These are phyloP conservation scores for Entosphenus tridentatus DNA, from an alignment of 2,113 vertebrate genomes.

Conservation along the genomic window DNA sequence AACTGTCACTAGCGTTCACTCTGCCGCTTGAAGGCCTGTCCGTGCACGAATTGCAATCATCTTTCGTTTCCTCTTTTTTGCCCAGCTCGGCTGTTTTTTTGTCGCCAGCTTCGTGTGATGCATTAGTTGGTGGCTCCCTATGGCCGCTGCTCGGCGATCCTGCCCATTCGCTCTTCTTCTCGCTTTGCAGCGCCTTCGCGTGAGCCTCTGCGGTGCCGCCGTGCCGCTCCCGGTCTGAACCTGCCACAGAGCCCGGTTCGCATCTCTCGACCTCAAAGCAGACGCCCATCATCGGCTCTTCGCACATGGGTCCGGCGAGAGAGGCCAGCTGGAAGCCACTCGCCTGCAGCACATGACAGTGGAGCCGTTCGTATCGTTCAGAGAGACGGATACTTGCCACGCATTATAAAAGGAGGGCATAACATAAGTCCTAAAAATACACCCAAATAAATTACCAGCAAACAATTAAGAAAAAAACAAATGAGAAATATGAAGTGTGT, in stretches of 20 bases:
- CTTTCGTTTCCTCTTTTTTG: too few relatives aligned
- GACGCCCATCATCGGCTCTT: constrained; percentile 91
- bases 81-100: too few relatives aligned
- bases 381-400: too few relatives aligned
- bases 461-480: too few relatives aligned
- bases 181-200: not conserved
- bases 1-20: constrained; percentile 30
- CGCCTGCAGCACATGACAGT: not conserved
- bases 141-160: not conserved
- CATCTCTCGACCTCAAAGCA: constrained; percentile 67
- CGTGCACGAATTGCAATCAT: too few relatives aligned
- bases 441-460: too few relatives aligned
- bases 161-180: not conserved
- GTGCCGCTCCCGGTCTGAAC: not conserved
- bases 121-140: too few relatives aligned
- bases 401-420: too few relatives aligned
- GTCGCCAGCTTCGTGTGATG: too few relatives aligned
- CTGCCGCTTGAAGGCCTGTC: not conserved
- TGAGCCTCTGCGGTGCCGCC: not conserved
- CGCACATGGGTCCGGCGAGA: constrained; percentile 75
- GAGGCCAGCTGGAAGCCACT: constrained; percentile 74
- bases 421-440: too few relatives aligned
- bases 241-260: constrained; percentile 22
- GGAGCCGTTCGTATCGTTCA: too few relatives aligned
- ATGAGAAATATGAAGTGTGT: too few relatives aligned